These are phyloP conservation scores for Takifugu rubripes DNA, from an alignment of 2,797 vertebrate genomes.

Conservation along the genomic window DNA sequence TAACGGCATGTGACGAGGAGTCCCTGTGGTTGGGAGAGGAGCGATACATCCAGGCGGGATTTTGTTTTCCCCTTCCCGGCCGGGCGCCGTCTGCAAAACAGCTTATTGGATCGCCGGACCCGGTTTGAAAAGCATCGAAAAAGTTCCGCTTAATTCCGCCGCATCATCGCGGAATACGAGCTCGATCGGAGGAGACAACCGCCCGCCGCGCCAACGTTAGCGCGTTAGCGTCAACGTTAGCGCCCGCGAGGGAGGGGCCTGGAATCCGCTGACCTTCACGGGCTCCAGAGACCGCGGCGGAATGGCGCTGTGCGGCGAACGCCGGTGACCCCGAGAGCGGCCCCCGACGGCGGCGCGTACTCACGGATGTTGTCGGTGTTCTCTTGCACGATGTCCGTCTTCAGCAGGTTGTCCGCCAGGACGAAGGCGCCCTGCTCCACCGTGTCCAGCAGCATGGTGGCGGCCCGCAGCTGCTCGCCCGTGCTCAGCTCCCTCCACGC, in stretches of 20 bases:
- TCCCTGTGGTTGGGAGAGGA: no score
- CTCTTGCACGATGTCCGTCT: constrained; percentile 96
- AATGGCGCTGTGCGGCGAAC: no score
- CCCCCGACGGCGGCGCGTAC: no score
- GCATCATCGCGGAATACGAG: constrained; percentile 46
- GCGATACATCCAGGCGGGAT: no score
- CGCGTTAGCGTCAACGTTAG: no score
- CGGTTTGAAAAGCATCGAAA: no score
- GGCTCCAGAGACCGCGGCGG: no score
- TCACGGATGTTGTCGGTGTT: constrained; percentile 97
- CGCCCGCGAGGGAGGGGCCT: no score
- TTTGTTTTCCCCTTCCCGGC: no score
- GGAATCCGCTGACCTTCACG: constrained; percentile 66
- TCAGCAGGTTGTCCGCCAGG: constrained; percentile 95
- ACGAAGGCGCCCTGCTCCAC: constrained; percentile 97
- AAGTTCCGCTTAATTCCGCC: constrained; percentile 20
- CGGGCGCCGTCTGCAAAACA: constrained; percentile 1
- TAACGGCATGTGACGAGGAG: constrained; percentile 47
- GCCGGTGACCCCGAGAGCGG: no score
- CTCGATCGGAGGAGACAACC: constrained; percentile 46
- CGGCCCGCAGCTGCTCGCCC: constrained; percentile 87
- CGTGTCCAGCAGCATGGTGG: constrained; percentile 93
- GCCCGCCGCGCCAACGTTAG: constrained; percentile 14
- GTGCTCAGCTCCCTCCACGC: constrained; percentile 90
- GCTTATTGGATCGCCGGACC: constrained; percentile 14